phyloP scores from a whole-genome alignment of 2,113 vertebrate genomes.

The Osmerus eperlanus region DNA sequence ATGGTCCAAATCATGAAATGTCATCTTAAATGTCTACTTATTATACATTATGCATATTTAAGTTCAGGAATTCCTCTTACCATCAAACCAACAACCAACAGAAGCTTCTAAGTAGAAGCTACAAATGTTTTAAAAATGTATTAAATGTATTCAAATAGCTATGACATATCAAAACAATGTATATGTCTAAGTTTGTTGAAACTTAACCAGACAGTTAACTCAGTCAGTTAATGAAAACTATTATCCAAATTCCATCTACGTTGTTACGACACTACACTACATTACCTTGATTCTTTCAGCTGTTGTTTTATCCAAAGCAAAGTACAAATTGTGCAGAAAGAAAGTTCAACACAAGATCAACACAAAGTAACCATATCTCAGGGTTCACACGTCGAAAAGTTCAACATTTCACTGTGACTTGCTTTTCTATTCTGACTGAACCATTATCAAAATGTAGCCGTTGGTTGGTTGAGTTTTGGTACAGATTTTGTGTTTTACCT shows the following conservation, averaged over 20 bases:
- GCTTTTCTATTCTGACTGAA: background rate
- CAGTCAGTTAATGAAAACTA: background rate
- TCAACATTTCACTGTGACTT: background rate
- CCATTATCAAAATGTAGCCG: background rate
- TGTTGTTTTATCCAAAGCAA: too few species aligned
- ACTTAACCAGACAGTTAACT: background rate
- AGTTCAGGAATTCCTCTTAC: background rate
- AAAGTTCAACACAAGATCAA: too few species aligned
- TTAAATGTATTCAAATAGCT: background rate
- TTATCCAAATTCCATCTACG: too few species aligned
- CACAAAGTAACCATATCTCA: too few species aligned
- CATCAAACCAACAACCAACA: slow-evolving; percentile 5
- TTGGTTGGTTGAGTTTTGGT: background rate
- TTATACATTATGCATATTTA: slow-evolving; percentile 49
- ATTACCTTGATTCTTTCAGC: too few species aligned
- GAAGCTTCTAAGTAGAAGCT: background rate
- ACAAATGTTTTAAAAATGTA: slow-evolving; percentile 5
- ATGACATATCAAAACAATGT: slow-evolving; percentile 12
- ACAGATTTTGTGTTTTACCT: slow-evolving; percentile 51
- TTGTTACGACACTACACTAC: too few species aligned
- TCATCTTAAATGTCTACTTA: slow-evolving; percentile 39
- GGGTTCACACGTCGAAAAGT: too few species aligned
- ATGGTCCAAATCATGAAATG: slow-evolving; percentile 14
- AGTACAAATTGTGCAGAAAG: too few species aligned
- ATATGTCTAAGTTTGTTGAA: background rate